phyloP scores from a whole-genome alignment of 2,797 vertebrate genomes.

The Gymnoscopelus microlampas region DNA sequence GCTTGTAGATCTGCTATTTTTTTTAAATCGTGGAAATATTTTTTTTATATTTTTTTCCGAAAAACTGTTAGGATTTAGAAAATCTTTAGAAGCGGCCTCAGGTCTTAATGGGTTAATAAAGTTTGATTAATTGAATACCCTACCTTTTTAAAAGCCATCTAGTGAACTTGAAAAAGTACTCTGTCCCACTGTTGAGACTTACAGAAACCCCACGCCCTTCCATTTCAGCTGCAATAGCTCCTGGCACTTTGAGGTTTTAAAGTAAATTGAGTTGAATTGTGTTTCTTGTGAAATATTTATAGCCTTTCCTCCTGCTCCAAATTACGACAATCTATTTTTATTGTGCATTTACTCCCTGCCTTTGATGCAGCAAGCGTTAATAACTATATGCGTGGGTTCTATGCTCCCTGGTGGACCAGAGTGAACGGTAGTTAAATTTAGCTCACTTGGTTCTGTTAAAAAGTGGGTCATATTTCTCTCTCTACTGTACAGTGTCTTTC shows the following conservation, averaged over 20 bases:
- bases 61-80: too few relatives aligned
- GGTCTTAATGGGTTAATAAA: too few relatives aligned
- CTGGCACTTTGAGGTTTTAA: not conserved
- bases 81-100: too few relatives aligned
- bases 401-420: slow-evolving; percentile 38
- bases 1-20: too few relatives aligned
- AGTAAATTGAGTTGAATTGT: slow-evolving; percentile 28
- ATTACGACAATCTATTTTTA: slow-evolving; percentile 61
- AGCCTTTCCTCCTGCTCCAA: slow-evolving; percentile 46
- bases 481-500: slow-evolving; percentile 33
- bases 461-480: slow-evolving; percentile 66
- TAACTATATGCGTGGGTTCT: slow-evolving; percentile 35
- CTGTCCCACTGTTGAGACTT: too few relatives aligned
- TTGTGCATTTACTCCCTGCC: slow-evolving; percentile 35
- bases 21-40: too few relatives aligned
- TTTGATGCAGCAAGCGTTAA: slow-evolving; percentile 58
- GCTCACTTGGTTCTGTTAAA: slow-evolving; percentile 43
- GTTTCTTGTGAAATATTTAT: slow-evolving; percentile 63
- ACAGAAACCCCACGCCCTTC: not conserved
- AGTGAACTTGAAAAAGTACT: not conserved
- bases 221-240: slow-evolving; percentile 13
- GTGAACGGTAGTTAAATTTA: slow-evolving; percentile 64
- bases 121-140: too few relatives aligned
- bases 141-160: not conserved
- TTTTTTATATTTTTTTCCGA: too few relatives aligned